Evolutionary conservation across 30 jellyfish, hydroid and myxozoan genomes (phyloP), one percentile per base, ranked within the genome.

Genomic region (Cassiopea xamachana): DNA sequence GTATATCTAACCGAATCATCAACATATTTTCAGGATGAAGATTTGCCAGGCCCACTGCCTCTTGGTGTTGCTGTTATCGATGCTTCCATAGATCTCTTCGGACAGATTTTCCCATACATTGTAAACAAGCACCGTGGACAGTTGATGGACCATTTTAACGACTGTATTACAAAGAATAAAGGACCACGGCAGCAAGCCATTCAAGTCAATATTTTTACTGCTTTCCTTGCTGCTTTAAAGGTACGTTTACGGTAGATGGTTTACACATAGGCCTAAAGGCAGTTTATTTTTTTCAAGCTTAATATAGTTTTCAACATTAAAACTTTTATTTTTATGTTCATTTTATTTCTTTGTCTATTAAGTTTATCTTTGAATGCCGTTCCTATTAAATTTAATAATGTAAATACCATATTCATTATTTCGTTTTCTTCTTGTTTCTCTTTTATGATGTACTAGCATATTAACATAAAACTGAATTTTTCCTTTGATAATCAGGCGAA

Each of bases 61-160:
- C 96, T 96, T 58, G 99, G 99, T 46, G 99, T 96, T 17, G 98
- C 98, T n/a, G 99, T 96, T 46, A 92, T 96, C 50, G 99, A 96
- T 87, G 91, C 98, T 7, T 92, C 99, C 2, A 92, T 96, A 43
- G 88, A 62, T 55, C 81, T 96, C 43, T 96, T 96, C 74, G 99
- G 99, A 9, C 94, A 87, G 90, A 72, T 96, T 12, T 96, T 92
- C 79, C 99, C 99, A 5, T 90, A 50, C 61, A 80, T 92, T 44
- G 91, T 92, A 12, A 90, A 83, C 75, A 96, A 96, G 90, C 99
- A 96, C 69, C 92, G 99, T 2, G 98, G 93, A 45, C 99, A 96
- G 44, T 67, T 96, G 72, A 92, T 96, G 98, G 97, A 87, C 55
- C 99, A 96, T 86, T 96, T 96, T 77, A 92, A 84, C 60, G 98